A percentile compares a stretch with the other conserved stretches of the same genome.
Evolutionary conservation across 2,797 vertebrate genomes (phyloP).

Genomic region (Gila robusta): DNA sequence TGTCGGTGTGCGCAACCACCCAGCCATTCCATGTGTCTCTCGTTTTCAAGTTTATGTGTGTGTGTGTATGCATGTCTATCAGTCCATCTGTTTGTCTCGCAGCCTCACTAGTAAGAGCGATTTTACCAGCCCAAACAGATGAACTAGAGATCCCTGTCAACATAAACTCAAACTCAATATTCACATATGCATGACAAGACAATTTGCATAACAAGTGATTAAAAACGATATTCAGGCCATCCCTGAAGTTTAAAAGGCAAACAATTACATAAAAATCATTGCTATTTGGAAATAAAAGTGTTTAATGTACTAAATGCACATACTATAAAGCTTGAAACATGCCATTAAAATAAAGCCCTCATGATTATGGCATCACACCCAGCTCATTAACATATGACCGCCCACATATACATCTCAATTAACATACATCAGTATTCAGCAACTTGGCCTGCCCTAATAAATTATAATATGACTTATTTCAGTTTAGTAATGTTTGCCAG

Average conservation of each 20-base stretch:
- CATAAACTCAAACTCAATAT: constrained; percentile 30
- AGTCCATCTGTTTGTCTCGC: constrained; percentile 63
- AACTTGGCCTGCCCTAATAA: neutral
- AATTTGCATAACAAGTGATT: constrained; percentile 18
- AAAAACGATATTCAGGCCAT: neutral
- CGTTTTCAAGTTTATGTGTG: constrained; percentile 59
- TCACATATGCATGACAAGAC: constrained; percentile 9
- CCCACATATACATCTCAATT: neutral
- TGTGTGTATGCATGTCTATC: constrained; percentile 48
- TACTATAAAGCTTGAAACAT: neutral
- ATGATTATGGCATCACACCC: neutral
- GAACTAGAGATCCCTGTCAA: constrained; percentile 15
- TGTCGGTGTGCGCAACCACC: constrained; percentile 67
- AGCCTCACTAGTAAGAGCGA: constrained; percentile 5
- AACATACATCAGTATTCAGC: neutral
- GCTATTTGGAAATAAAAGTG: neutral
- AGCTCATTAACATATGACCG: neutral
- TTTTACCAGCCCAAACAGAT: constrained; percentile 20
- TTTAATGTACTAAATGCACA: neutral
- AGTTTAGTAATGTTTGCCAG: neutral
- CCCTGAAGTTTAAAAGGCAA: neutral
- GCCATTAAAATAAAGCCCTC: neutral
- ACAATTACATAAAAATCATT: neutral
- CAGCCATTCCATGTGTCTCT: constrained; percentile 70
- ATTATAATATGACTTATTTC: neutral